Evolutionary conservation across 2,797 vertebrate species (phyloP), one percentile per base, ranked within the genome.

Genomic region (Melanotaenia nigrans): DNA sequence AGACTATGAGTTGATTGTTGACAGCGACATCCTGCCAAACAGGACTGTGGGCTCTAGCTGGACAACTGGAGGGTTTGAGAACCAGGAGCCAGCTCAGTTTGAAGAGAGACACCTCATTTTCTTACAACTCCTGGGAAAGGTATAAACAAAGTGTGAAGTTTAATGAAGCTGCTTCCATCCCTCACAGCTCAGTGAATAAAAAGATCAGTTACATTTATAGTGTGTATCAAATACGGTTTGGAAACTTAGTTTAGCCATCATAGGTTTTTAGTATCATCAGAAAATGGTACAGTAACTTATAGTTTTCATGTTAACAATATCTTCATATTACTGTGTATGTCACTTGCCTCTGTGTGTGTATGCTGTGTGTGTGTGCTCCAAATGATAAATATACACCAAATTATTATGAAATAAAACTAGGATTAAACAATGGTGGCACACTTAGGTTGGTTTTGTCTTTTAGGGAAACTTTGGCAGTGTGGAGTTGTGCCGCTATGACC

Each of bases 381-480:
- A 32, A 51, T 16, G 53, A 38, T 1, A 4, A 25, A 6, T 9
- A 13, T 33, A 25, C 6, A 20, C 8, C 28, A 30, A 38, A 56
- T 35, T 32, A 59, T 35, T 32, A 12, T 28, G 7, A 7, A 59
- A 8, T 49, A 16, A 16, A 32, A 45, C 3, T 10, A 10, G 12
- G 5, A 14, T 7, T 30, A 25, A 30, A 65, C 18, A 35, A 4
- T 1, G 0, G 1, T 0, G 0, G 8, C 24, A 71, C 1, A 72
- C 14, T 33, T 20, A 1, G n/a, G 10, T 14, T 56, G 9, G 0
- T 59, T 53, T 58, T 78, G 54, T 61, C 49, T 69, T 74, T 38
- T 73, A 99, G 97, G 97, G 97, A 38, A 99, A 99, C 89, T 99
- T 99, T 88, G 97, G 97, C 82, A 99, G 97, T 30, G 98, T 99